Conservation (phyloP, 2,888 invertebrate genomes). For the Nematopogon swammerdamellus region DNA sequence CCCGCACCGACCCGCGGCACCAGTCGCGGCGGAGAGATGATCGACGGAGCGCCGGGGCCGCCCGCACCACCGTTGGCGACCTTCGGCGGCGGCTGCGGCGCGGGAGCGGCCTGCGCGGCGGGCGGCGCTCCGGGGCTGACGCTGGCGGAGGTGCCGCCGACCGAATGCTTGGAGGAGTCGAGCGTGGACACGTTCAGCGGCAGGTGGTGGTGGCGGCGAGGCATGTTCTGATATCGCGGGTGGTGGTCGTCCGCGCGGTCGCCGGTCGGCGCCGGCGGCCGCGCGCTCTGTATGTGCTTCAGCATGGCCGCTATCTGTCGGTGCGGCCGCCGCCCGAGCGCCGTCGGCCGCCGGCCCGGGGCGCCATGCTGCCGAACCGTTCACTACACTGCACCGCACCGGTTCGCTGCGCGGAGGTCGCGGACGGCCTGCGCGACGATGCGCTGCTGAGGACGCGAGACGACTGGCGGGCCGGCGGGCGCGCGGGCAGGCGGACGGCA, state of each 20-base stretch:
- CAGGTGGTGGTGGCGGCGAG: conserved; percentile 59
- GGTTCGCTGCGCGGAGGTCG: neutral
- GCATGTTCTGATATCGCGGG: conserved; percentile 50
- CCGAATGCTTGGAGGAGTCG: conserved; percentile 63
- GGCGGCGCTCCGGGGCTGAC: conserved; percentile 55
- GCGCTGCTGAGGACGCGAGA: neutral
- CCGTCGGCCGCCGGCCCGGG: conserved; percentile 9
- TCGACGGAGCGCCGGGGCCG: conserved; percentile 49
- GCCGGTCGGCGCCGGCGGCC: conserved; percentile 52
- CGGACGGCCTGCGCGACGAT: neutral
- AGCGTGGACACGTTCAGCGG: conserved; percentile 67
- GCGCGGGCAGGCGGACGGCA: too few species aligned
- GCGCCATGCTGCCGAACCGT: neutral
- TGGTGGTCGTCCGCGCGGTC: conserved; percentile 29
- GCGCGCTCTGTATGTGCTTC: conserved; percentile 63
- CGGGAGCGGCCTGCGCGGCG: conserved; percentile 18
- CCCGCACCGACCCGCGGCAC: conserved; percentile 26
- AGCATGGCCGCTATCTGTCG: conserved; percentile 58
- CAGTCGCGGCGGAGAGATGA: conserved; percentile 16
- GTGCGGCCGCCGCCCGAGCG: conserved; percentile 34
- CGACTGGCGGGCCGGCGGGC: too few species aligned
- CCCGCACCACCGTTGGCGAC: conserved; percentile 52
- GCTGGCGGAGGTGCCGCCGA: conserved; percentile 55
- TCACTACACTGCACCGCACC: neutral
- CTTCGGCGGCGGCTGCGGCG: conserved; percentile 40